Conservation (phyloP, 2,888 invertebrate species). For the Nematopogon swammerdamellus region DNA sequence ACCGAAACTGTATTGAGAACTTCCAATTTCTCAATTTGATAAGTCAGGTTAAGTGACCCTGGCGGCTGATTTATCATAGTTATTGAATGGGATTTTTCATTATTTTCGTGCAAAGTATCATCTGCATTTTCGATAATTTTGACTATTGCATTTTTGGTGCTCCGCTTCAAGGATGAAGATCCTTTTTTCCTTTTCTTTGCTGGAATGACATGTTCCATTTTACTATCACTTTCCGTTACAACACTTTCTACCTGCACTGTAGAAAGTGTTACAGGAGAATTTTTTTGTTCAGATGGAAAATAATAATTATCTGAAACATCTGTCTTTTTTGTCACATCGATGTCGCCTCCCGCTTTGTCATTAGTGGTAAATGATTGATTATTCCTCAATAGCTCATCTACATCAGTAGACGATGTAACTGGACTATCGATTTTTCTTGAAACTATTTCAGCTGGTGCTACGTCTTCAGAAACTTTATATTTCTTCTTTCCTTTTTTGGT, state of each 20-base stretch:
- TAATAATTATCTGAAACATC: conserved; percentile 1
- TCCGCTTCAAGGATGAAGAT: background rate
- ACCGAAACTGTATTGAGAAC: too few species aligned
- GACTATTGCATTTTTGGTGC: too few species aligned
- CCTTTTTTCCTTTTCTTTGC: conserved; percentile 4
- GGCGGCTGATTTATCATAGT: too few species aligned
- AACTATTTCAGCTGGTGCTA: background rate
- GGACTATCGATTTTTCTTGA: conserved; percentile 2
- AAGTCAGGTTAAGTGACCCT: too few species aligned
- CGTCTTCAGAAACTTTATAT: background rate
- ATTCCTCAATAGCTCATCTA: too few species aligned
- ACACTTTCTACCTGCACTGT: conserved; percentile 4
- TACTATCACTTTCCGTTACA: conserved; percentile 1
- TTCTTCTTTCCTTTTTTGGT: background rate
- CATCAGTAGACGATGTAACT: conserved; percentile 2
- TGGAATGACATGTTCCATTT: conserved; percentile 3
- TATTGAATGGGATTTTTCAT: too few species aligned
- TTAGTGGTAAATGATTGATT: too few species aligned
- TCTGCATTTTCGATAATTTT: too few species aligned
- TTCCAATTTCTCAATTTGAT: too few species aligned
- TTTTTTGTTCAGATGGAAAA: background rate
- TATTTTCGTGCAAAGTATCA: too few species aligned
- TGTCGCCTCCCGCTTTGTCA: too few species aligned
- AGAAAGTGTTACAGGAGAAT: background rate
- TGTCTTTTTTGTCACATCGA: background rate